phyloP scores from a whole-genome alignment of 64 coral and sea anemone species.

The Orbicella faveolata region DNA sequence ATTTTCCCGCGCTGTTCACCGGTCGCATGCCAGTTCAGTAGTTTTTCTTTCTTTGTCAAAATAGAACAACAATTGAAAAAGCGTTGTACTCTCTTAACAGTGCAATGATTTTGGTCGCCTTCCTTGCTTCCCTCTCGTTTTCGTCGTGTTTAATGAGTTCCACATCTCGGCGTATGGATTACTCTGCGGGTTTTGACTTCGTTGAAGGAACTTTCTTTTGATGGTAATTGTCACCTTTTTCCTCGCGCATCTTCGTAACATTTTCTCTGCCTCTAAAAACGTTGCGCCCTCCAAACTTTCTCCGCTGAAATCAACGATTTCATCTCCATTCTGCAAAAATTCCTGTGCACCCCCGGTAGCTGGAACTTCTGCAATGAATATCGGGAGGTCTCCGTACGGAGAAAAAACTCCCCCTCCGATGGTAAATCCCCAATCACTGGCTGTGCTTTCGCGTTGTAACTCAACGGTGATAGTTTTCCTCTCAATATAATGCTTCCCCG shows the following conservation, averaged over 20 bases:
- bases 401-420: constrained; percentile 69
- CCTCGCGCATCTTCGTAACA: constrained; percentile 29
- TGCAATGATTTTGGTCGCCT: constrained; percentile 7
- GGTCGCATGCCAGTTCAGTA: neutral
- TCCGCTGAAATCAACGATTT: constrained; percentile 65
- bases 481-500: constrained; percentile 53
- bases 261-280: constrained; percentile 66
- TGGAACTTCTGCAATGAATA: constrained; percentile 56
- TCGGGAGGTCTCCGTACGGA: constrained; percentile 78
- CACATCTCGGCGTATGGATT: constrained; percentile 66
- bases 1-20: neutral
- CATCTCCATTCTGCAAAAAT: constrained; percentile 63
- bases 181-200: neutral
- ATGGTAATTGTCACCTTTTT: constrained; percentile 48
- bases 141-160: constrained; percentile 14
- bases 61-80: too few relatives aligned
- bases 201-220: constrained; percentile 65
- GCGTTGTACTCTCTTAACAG: neutral
- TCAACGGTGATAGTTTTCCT: constrained; percentile 50
- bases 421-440: constrained; percentile 41
- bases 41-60: neutral
- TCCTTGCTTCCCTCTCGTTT: constrained; percentile 1
- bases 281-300: constrained; percentile 58
- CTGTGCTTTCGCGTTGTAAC: constrained; percentile 23
- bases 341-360: neutral